A percentile compares a stretch with the other conserved stretches of the same genome.
These are phyloP conservation scores for Patella depressa DNA, from an alignment of 2,888 invertebrate species.

Conservation along the genomic window DNA sequence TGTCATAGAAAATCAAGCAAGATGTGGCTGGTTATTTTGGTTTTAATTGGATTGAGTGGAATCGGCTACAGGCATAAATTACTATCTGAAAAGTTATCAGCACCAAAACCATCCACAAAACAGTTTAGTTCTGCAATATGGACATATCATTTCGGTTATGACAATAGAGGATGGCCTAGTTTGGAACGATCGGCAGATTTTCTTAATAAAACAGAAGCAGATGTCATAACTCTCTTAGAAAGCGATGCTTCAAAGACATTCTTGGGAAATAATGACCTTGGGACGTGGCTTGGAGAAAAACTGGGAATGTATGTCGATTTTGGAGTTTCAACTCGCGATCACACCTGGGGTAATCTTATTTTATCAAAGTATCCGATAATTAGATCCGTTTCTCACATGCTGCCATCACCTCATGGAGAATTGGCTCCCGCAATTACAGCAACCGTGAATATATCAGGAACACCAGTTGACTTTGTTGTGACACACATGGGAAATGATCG, in stretches of 20 bases:
- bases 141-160: conserved; percentile 72
- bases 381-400: conserved; percentile 68
- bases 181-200: conserved; percentile 65
- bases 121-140: conserved; percentile 69
- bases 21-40: neutral
- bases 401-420: conserved; percentile 72
- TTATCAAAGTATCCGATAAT: conserved; percentile 71
- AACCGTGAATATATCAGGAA: conserved; percentile 67
- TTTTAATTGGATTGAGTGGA: neutral
- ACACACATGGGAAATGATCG: conserved; percentile 72
- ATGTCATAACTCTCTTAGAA: conserved; percentile 70
- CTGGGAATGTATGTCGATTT: conserved; percentile 71
- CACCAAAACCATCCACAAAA: conserved; percentile 32
- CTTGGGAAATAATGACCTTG: conserved; percentile 71
- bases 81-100: neutral
- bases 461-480: conserved; percentile 70
- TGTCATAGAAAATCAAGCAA: neutral
- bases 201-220: conserved; percentile 68
- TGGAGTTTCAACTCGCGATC: conserved; percentile 70
- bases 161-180: conserved; percentile 72
- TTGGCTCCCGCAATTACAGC: conserved; percentile 71
- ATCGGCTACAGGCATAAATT: neutral
- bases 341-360: conserved; percentile 71
- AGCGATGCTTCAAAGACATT: conserved; percentile 72
- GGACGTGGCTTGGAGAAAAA: conserved; percentile 69